Conservation (phyloP, 2,888 invertebrate genomes). For the Rhagonycha lutea region DNA sequence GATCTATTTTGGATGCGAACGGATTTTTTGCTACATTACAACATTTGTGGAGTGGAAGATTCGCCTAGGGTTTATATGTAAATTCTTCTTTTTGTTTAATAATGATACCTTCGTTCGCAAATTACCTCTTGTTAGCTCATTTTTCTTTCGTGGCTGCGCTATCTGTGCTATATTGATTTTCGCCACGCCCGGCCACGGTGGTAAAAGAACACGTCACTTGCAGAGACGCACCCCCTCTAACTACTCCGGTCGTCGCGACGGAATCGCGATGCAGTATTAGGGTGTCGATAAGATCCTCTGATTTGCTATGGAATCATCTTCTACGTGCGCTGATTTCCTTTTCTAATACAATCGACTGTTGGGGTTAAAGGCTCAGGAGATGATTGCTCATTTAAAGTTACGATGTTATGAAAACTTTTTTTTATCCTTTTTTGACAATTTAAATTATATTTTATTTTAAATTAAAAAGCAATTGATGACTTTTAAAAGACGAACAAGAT, state of each 20-base stretch:
- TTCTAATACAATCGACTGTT: constrained; percentile 18
- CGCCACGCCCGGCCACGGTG: constrained; percentile 45
- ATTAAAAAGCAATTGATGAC: background rate
- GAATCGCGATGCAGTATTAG: constrained; percentile 31
- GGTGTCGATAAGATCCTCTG: constrained; percentile 29
- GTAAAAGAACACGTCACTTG: constrained; percentile 46
- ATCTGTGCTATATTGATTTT: constrained; percentile 47
- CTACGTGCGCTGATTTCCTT: constrained; percentile 27
- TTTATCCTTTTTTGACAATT: background rate
- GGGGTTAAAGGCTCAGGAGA: constrained; percentile 19
- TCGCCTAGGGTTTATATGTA: constrained; percentile 28
- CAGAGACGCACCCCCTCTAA: constrained; percentile 36
- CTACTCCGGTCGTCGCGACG: constrained; percentile 32
- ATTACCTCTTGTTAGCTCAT: constrained; percentile 38
- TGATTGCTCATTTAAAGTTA: constrained; percentile 3
- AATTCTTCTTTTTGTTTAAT: constrained; percentile 22
- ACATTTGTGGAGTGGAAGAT: constrained; percentile 4
- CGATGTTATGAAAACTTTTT: background rate
- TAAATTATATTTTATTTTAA: background rate
- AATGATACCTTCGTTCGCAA: constrained; percentile 30
- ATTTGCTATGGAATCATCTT: constrained; percentile 27
- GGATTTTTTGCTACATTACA: background rate
- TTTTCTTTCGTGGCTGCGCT: constrained; percentile 43
- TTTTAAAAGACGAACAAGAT: background rate
- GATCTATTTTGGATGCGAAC: background rate